Percentiles rank a stretch among this genome's conserved stretches.
These are phyloP conservation scores for Micropoecilia bifurca DNA, from an alignment of 2,797 vertebrate species.

Conservation along the genomic window DNA sequence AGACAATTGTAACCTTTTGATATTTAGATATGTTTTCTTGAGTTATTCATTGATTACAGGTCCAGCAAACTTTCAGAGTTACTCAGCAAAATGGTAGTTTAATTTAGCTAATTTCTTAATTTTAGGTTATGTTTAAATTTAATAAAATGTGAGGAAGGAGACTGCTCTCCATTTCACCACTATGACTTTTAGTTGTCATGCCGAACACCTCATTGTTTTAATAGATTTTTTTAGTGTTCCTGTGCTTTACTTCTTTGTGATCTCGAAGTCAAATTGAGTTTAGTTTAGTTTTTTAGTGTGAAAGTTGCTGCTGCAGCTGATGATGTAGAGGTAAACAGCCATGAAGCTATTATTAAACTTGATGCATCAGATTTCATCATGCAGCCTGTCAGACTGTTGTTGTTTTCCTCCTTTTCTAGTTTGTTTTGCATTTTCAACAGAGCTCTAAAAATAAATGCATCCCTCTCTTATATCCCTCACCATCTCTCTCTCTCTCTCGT, in stretches of 20 bases:
- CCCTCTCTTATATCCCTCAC: background rate
- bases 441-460: constrained; percentile 56
- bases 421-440: constrained; percentile 55
- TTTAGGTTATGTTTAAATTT: background rate
- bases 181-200: background rate
- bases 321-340: background rate
- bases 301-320: background rate
- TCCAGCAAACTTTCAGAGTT: background rate
- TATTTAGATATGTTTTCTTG: background rate
- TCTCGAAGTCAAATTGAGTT: background rate
- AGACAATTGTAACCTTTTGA: background rate
- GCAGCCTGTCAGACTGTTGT: constrained; percentile 12
- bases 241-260: background rate
- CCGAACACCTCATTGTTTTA: background rate
- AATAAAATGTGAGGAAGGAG: background rate
- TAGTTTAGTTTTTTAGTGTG: background rate
- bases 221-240: background rate
- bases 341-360: background rate
- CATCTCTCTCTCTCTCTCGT: constrained; percentile 1
- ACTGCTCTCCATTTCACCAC: background rate
- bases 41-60: background rate
- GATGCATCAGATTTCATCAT: background rate
- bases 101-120: background rate
- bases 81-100: background rate
- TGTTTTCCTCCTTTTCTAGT: constrained; percentile 40